These are phyloP conservation scores for Saxidomus purpurata DNA, from an alignment of 1,140 invertebrate genomes.

Conservation along the genomic window DNA sequence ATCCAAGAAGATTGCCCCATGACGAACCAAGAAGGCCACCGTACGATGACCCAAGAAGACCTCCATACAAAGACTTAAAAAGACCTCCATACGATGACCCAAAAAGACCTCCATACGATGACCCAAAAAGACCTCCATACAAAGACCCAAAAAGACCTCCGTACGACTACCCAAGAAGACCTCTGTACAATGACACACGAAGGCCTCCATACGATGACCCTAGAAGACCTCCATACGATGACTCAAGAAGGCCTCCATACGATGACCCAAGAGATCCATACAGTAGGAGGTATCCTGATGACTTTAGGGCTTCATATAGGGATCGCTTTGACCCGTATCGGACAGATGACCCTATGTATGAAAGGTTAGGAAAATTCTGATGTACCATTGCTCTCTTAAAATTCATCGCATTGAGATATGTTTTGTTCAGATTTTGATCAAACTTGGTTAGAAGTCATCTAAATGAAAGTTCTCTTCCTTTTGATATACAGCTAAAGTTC, in stretches of 20 bases:
- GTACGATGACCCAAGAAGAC: background rate
- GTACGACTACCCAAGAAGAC: background rate
- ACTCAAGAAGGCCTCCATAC: background rate
- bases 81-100: no score
- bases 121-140: background rate
- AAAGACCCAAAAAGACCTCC: background rate
- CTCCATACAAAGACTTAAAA: no score
- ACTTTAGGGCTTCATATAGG: conserved; percentile 43
- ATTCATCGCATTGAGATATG: no score
- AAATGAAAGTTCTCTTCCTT: no score
- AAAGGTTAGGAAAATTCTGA: conserved; percentile 26
- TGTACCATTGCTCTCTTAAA: no score
- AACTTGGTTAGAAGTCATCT: no score
- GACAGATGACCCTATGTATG: conserved; percentile 37
- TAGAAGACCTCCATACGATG: background rate
- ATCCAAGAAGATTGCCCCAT: background rate
- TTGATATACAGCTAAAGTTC: no score
- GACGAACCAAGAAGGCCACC: background rate
- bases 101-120: no score
- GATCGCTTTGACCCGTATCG: conserved; percentile 28
- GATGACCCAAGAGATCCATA: background rate
- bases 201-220: background rate
- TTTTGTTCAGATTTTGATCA: no score
- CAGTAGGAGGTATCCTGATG: background rate
- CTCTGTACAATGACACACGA: background rate